Percentiles rank a stretch among this genome's conserved stretches.
These are phyloP conservation scores for Syritta pipiens DNA, from an alignment of 2,888 invertebrate genomes.

Conservation along the genomic window DNA sequence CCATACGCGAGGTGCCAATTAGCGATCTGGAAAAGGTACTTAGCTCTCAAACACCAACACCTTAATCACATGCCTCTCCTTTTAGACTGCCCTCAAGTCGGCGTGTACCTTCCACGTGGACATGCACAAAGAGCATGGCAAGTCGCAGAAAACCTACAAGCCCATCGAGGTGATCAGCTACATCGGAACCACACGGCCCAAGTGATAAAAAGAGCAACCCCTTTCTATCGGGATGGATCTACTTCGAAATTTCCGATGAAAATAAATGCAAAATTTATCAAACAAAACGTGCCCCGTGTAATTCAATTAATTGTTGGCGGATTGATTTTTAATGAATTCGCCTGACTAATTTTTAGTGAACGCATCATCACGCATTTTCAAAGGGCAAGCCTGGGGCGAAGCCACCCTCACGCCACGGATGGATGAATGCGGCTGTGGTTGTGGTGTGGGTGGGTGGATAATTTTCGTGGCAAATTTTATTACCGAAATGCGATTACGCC, in stretches of 20 bases:
- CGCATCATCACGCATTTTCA: too few species aligned
- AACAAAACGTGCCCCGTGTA: too few species aligned
- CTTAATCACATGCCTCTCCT: neutral
- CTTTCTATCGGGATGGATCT: too few species aligned
- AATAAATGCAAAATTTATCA: too few species aligned
- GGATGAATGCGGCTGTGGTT: too few species aligned
- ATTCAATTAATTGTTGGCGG: conserved; percentile 17
- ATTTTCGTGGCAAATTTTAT: conserved; percentile 21
- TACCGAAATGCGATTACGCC: conserved; percentile 17
- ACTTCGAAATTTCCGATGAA: too few species aligned
- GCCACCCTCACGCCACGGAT: too few species aligned
- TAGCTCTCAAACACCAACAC: neutral
- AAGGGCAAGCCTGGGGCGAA: too few species aligned
- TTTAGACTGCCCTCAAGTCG: conserved; percentile 26
- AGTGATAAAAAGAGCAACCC: neutral
- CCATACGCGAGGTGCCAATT: neutral
- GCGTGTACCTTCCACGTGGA: conserved; percentile 32
- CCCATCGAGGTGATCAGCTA: conserved; percentile 51
- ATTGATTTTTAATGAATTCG: conserved; percentile 11
- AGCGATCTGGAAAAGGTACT: conserved; percentile 30
- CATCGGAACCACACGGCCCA: conserved; percentile 51
- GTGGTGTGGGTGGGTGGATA: too few species aligned
- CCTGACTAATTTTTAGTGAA: too few species aligned
- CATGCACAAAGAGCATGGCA: conserved; percentile 22
- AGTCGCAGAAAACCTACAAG: conserved; percentile 4